Evolutionary conservation across 1,140 invertebrate genomes (phyloP), one percentile per base, ranked within the genome.

Genomic region (Drosophila elegans): DNA sequence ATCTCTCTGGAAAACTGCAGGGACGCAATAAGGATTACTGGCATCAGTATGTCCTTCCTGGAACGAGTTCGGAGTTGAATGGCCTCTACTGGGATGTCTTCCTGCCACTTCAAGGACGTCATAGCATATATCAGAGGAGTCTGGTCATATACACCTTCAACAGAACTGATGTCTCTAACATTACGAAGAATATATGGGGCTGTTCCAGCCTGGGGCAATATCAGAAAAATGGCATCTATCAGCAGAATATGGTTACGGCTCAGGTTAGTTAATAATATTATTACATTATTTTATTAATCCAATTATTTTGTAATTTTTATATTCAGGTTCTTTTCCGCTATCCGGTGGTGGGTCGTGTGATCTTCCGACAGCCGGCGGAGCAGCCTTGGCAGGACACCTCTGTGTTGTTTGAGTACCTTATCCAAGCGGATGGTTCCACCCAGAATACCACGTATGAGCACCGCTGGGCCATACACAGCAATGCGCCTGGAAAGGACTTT

Each of bases 1-100:
- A 99, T 93, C 92, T 99, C 3, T 97, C 97, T 54, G 97, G 97
- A 5, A 99, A 99, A 93, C 95, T 96, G 54, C 95, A 96, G 78
- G 94, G 94, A 9, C 93, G 95, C 41, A 96, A 96, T 11, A 96
- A 96, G 82, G 94, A 94, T 52, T 94, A 95, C 21, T 94, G 94
- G 85, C 95, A 95, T 80, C 93, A 94, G 74, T 95, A 95, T 73
- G 93, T 96, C 34, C 92, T 96, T 55, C 93, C 94, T 0, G 95
- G 94, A 4, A 85, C 94, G 21, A 95, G 95, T 48, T 94, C 95
- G 13, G 96, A 96, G 92, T 93, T 96, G 3, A 95, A 93, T 77
- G 96, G 96, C 27, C 91, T 94, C 44, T 96, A 96, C 83, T 97
- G 96, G 94, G 98, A 99, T 92, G 94, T 95, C 3, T 98, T 96